Evolutionary conservation across 2,888 invertebrate species (phyloP), one percentile per base, ranked within the genome.

Genomic region (Ceriagrion tenellum): DNA sequence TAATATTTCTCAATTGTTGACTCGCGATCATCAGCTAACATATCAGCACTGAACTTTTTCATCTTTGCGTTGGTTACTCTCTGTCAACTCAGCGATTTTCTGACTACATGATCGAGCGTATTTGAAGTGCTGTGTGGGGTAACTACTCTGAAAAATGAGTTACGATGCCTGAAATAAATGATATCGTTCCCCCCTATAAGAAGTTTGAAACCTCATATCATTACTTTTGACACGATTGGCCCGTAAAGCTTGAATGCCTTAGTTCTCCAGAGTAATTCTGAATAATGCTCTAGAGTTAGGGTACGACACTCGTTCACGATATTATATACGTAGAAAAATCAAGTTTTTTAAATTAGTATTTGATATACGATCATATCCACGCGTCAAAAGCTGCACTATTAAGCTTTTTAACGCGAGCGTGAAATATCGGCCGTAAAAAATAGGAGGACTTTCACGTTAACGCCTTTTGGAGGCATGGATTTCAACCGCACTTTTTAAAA

Each of bases 401-500:
- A 81, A 81, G 81, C 81, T 13, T 81, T 81, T 81, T 81, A 30
- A 81, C 81, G 13, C 13, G 35, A 35, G 30, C 30, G 35, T 81
- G 35, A 81, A 81, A 81, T 81, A 81, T 81, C 35, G 81, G 26
- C 81, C 69, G 13, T 30, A 81, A 12, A 81, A 81, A 81, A 35
- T 2, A 12, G 18, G 18, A 81, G 35, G 13, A 1, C 81, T 69
- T 69, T 81, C 81, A n/a, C 18, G 30, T 81, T 81, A 81, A 81
- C 81, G 81, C 81, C 81, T 81, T 81, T 81, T 13, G 81, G 81
- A 81, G 35, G 30, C 13, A 35, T 30, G 35, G 12, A 81, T 81
- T 81, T 81, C 81, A 81, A 81, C 81, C 81, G 81, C 81, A 81
- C 81, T 35, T 81, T 74, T n/a, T 30, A 74, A 35, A 59, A 81